Base-by-base conservation (phyloP, 2,797 vertebrate species). In the Sternarchorhynchus goeldii region DNA sequence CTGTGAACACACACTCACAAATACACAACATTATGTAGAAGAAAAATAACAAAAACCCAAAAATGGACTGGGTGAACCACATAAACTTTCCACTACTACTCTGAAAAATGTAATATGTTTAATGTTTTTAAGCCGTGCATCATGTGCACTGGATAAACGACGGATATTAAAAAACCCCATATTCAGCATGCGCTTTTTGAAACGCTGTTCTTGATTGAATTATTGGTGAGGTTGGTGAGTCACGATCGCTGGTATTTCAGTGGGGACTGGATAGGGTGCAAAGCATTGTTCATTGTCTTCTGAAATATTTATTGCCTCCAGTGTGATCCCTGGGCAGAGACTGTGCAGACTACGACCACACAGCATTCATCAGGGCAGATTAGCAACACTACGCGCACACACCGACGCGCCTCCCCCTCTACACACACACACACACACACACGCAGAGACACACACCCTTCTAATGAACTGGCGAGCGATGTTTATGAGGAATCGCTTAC, bases 381-480 rank as follows among this genome's bases (percentile, higher is more conserved):
- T 89, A 91, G 85, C 84, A 79, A 78, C 85, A 55, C 31, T 55
- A 72, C 81, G 64, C 72, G 73, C 74, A 69, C 78, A 74, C 80
- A 86, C 79, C 14, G 8, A 50, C 45, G 1, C 3, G 6, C 2
- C 39, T 10, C 39, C 39, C 39, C 39, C 39, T 10, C 39, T 10
- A 85, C 63, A 69, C 83, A 73, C 78, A 73, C 81, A 69, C 81
- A 75, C 75, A 72, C 79, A 86, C 76, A 83, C 80, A 62, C 56
- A 77, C 75, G 53, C 12, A 53, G 21, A 64, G 41, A 72, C 59
- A 63, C 77, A 79, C 84, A 84, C 60, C 45, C 53, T 67, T 86
- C 89, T 93, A 93, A 93, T 93, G 92, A 94, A 85, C 93, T 94
- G 93, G 90, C 83, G 90, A 90, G 88, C 85, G 91, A 92, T 90